Evolutionary conservation across 2,797 vertebrate species (phyloP), one percentile per base, ranked within the genome.

Genomic region (Artibeus lituratus): DNA sequence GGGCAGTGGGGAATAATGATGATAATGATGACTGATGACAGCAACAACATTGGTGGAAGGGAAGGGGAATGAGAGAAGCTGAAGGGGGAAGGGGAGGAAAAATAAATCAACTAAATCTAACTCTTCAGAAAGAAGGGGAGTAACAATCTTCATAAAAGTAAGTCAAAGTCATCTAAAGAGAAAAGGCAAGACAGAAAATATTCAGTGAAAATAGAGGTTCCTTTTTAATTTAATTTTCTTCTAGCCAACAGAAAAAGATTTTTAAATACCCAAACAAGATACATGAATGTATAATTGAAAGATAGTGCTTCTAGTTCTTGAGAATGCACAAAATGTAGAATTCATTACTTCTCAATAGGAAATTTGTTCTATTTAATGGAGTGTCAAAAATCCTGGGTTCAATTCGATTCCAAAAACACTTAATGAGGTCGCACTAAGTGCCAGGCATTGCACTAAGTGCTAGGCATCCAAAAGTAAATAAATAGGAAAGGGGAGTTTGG

Each of bases 351-450:
- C 67, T 88, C 39, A 76, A 86, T 70, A 47, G 44, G 21, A 90
- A n/a, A 8, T 69, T 74, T 91, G n/a, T 8, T 88, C 62, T 94
- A 24, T 78, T 95, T 86, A 65, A 87, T 62, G 49, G 55, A 88
- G 62, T 81, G 7, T 89, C 53, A 94, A 77, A 51, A 59, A 14
- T 10, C 24, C 24, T 83, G 24, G 22, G 42, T 81, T 80, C 10
- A 82, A 65, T 83, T 91, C 39, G 76, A 59, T 80, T 90, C 44
- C 62, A 47, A 83, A 95, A 95, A 21, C 10, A 77, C 26, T 96
- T 77, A 69, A 90, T n/a, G 55, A 93, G 32, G 70, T 57, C 44
- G 70, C 37, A 92, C 16, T 85, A 81, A 59, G 72, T 44, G 44
- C 47, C 49, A 83, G 55, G 12, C 24, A 59, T 59, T 26, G 24